Evolutionary conservation across 2,113 vertebrate species (phyloP).

Genomic region (Marmota flaviventris): DNA sequence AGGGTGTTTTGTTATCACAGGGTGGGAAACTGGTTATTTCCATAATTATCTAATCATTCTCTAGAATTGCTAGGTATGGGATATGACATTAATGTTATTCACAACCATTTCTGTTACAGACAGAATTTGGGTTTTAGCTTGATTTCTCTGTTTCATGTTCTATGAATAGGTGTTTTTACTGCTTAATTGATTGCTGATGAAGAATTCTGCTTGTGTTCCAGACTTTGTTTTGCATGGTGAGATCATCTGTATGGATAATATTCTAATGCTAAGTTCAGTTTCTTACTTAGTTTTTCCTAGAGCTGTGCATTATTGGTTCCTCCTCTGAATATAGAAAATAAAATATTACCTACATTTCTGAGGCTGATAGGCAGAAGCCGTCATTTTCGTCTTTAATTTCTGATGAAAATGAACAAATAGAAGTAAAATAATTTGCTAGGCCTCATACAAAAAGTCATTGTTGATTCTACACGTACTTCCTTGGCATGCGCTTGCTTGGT

Average conservation of each 20-base stretch:
- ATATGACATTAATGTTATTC: not conserved
- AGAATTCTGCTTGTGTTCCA: not conserved
- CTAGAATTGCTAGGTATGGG: not conserved
- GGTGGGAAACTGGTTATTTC: not conserved
- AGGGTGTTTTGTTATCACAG: not conserved
- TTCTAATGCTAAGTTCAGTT: not conserved
- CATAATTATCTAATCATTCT: not conserved
- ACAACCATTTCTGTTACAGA: not conserved
- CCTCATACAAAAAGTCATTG: slow-evolving; percentile 55
- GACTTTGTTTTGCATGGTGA: not conserved
- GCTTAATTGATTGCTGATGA: not conserved
- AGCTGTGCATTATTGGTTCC: not conserved
- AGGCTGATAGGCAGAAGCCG: not conserved
- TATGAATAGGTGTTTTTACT: not conserved
- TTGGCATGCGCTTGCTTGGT: not conserved
- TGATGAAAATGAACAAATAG: slow-evolving; percentile 12
- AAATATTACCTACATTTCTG: not conserved
- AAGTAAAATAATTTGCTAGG: slow-evolving; percentile 10
- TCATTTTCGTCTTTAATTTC: slow-evolving; percentile 5
- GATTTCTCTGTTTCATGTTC: not conserved
- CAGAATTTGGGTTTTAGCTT: not conserved
- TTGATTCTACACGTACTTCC: not conserved
- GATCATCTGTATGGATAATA: not conserved
- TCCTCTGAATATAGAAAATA: not conserved
- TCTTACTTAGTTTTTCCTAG: not conserved